Conservation (phyloP, 2,797 vertebrate species). For the Peromyscus aztecus region DNA sequence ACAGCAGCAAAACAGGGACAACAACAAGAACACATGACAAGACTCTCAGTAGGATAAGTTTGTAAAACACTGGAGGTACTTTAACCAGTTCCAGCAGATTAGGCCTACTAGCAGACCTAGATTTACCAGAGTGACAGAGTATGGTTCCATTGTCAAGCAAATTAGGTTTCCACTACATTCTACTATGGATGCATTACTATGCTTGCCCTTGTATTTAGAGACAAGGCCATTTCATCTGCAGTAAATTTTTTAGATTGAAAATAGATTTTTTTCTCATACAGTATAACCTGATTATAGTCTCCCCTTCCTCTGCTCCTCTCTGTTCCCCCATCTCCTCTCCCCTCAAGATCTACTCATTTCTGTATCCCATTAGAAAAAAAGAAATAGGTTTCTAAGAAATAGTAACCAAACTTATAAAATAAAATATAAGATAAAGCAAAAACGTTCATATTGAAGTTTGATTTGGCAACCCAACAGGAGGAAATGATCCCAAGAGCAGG, state of each 20-base stretch:
- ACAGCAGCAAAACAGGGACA: neutral
- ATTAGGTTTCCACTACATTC: neutral
- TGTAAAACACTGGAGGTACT: neutral
- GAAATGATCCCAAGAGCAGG: neutral
- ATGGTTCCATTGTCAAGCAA: neutral
- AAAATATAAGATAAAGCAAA: neutral
- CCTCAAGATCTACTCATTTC: neutral
- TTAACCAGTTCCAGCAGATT: neutral
- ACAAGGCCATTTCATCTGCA: neutral
- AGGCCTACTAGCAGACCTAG: neutral
- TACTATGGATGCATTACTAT: neutral
- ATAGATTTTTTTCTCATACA: neutral
- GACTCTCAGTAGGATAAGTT: neutral
- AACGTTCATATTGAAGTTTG: too few relatives aligned
- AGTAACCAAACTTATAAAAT: neutral
- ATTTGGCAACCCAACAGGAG: neutral
- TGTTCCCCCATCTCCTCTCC: too few relatives aligned
- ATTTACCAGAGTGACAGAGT: neutral
- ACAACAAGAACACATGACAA: neutral
- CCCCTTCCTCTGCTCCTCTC: neutral
- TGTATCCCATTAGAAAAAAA: neutral
- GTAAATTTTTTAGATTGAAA: neutral
- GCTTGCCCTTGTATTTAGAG: neutral
- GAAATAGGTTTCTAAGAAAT: neutral
- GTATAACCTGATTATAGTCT: neutral